Percentiles rank a stretch among this genome's conserved stretches.
These are phyloP conservation scores for Plectrocnemia conspersa DNA, from an alignment of 1,140 invertebrate species.

Conservation along the genomic window DNA sequence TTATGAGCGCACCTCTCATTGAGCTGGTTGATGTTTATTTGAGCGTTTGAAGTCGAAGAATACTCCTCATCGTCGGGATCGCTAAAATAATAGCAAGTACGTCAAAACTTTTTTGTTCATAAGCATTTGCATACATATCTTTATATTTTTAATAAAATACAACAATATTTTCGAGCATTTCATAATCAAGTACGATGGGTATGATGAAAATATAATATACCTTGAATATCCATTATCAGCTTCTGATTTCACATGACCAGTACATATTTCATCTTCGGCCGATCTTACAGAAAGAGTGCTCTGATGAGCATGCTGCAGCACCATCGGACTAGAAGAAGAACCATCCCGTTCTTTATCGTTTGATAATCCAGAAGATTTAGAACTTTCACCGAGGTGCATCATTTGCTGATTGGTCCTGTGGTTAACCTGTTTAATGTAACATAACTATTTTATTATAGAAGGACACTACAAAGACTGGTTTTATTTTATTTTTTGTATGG, in stretches of 20 bases:
- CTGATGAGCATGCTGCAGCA: neutral
- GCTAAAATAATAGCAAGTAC: slow-evolving; percentile 13
- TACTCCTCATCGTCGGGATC: slow-evolving; percentile 31
- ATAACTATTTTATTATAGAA: too few relatives aligned
- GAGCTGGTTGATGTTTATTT: slow-evolving; percentile 31
- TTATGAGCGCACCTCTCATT: slow-evolving; percentile 18
- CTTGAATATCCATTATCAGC: slow-evolving; percentile 34
- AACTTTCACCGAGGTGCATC: neutral
- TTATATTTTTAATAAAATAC: too few relatives aligned
- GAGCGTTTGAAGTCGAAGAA: slow-evolving; percentile 14
- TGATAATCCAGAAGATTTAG: slow-evolving; percentile 9
- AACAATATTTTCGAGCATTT: too few relatives aligned
- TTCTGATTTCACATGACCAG: slow-evolving; percentile 21
- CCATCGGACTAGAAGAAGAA: neutral
- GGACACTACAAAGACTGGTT: too few relatives aligned
- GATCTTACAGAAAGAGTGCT: neutral
- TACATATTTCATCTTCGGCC: slow-evolving; percentile 4
- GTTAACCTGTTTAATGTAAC: too few relatives aligned
- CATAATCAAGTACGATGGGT: too few relatives aligned
- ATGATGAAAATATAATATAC: too few relatives aligned
- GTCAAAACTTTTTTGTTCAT: neutral
- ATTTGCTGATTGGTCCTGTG: slow-evolving; percentile 32
- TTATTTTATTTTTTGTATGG: too few relatives aligned
- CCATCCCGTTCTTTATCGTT: neutral
- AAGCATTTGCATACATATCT: too few relatives aligned